Evolutionary conservation across 2,888 invertebrate species (phyloP).

Genomic region (Malachius bipustulatus): DNA sequence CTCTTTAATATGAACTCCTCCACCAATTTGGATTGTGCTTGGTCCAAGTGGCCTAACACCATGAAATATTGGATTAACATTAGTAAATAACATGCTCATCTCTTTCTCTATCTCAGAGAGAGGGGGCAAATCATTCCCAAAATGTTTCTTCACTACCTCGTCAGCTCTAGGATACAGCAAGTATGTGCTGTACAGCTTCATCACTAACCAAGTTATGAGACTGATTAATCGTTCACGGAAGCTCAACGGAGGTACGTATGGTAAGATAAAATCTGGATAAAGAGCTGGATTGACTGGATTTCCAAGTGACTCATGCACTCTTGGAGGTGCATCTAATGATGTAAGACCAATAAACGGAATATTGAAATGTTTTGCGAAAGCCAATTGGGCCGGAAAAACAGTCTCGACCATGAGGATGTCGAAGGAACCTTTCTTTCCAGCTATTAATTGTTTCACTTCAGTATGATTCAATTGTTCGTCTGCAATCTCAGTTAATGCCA

Average conservation of each 20-base stretch:
- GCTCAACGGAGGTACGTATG: slow-evolving; percentile 8
- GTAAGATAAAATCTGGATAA: slow-evolving; percentile 23
- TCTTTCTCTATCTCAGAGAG: slow-evolving; percentile 22
- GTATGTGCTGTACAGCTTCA: not conserved
- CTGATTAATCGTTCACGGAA: not conserved
- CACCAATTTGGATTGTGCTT: slow-evolving; percentile 23
- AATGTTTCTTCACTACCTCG: slow-evolving; percentile 18
- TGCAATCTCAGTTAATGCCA: slow-evolving; percentile 12
- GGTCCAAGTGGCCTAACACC: slow-evolving; percentile 22
- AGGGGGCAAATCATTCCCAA: slow-evolving; percentile 23
- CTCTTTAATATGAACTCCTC: slow-evolving; percentile 21
- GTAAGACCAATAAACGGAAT: slow-evolving; percentile 26
- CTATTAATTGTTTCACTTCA: slow-evolving; percentile 23
- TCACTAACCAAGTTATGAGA: not conserved
- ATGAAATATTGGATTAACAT: slow-evolving; percentile 23
- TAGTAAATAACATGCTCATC: slow-evolving; percentile 24
- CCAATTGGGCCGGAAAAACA: slow-evolving; percentile 21
- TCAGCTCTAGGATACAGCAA: slow-evolving; percentile 9
- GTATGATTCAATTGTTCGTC: slow-evolving; percentile 20
- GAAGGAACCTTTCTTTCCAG: slow-evolving; percentile 29
- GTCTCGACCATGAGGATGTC: slow-evolving; percentile 28
- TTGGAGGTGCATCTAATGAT: slow-evolving; percentile 22
- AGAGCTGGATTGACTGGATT: slow-evolving; percentile 27
- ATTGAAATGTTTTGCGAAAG: slow-evolving; percentile 24
- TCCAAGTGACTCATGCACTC: slow-evolving; percentile 23